These are phyloP conservation scores for Suncus etruscus DNA, from an alignment of 2,113 vertebrate genomes.

Conservation along the genomic window DNA sequence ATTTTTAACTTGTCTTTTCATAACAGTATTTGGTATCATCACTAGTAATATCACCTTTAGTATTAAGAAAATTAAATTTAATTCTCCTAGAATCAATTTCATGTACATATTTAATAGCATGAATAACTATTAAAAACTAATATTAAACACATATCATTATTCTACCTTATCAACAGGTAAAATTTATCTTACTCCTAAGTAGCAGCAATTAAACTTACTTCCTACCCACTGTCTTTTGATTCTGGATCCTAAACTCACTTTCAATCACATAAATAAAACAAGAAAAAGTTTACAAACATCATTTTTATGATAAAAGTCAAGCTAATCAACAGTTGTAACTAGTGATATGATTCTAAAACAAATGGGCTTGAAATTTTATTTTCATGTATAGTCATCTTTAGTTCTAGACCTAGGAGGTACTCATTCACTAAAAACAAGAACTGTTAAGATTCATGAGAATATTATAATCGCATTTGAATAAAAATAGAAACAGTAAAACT, in stretches of 20 bases:
- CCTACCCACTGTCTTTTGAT: no score
- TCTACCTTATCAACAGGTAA: not conserved
- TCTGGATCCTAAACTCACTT: not conserved
- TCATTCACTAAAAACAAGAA: not conserved
- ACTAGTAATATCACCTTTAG: not conserved
- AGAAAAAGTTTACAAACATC: conserved; percentile 11
- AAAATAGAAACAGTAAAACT: not conserved
- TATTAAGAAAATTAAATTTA: conserved; percentile 38
- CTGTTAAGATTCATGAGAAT: not conserved
- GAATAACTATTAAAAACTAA: not conserved
- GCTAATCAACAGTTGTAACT: not conserved
- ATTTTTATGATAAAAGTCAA: not conserved
- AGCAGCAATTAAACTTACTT: not conserved
- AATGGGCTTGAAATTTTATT: not conserved
- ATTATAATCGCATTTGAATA: not conserved
- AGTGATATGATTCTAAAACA: conserved; percentile 1
- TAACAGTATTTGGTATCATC: not conserved
- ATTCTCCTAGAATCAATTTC: conserved; percentile 50
- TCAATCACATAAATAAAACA: conserved; percentile 22
- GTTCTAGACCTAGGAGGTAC: no score
- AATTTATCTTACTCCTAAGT: not conserved
- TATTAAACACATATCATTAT: not conserved
- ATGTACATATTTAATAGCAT: conserved; percentile 1
- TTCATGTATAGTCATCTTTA: not conserved
- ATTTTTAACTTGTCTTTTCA: not conserved